phyloP scores from a whole-genome alignment of 1,140 invertebrate genomes.

The Brachionus rotundiformis region DNA sequence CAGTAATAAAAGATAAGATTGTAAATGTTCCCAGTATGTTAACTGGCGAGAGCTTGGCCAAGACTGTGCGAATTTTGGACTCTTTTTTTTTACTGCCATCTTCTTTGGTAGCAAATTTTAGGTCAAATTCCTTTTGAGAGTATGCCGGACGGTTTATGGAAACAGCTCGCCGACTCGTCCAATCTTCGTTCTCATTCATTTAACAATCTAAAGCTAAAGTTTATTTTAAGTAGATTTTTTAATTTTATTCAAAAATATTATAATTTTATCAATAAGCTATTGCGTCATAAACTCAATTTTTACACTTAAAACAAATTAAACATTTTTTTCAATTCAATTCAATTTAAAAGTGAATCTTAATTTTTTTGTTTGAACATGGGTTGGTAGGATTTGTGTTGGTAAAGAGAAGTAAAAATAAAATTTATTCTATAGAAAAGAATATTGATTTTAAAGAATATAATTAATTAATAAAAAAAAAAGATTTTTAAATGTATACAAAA shows the following conservation, averaged over 20 bases:
- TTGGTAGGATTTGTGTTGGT: too few species aligned
- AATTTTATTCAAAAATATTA: not conserved
- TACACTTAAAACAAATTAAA: not conserved
- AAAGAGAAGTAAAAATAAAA: too few species aligned
- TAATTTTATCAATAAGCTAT: not conserved
- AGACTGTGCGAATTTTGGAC: not conserved
- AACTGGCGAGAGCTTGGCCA: not conserved
- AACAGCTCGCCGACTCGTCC: not conserved
- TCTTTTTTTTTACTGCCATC: not conserved
- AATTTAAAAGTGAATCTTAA: too few species aligned
- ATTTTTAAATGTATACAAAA: not conserved
- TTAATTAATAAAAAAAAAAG: too few species aligned
- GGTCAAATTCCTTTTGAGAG: conserved; percentile 12
- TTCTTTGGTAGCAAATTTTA: not conserved
- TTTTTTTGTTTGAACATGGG: too few species aligned
- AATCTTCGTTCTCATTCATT: not conserved
- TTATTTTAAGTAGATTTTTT: not conserved
- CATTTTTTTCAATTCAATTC: not conserved
- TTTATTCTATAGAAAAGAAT: too few species aligned
- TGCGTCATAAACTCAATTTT: not conserved
- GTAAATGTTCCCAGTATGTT: not conserved
- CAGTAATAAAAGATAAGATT: conserved; percentile 17
- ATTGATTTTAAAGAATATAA: too few species aligned
- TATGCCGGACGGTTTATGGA: not conserved
- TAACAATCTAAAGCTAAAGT: not conserved